Evolutionary conservation across 2,113 vertebrate species (phyloP), one percentile per base, ranked within the genome.

Genomic region (Lepus timidus): DNA sequence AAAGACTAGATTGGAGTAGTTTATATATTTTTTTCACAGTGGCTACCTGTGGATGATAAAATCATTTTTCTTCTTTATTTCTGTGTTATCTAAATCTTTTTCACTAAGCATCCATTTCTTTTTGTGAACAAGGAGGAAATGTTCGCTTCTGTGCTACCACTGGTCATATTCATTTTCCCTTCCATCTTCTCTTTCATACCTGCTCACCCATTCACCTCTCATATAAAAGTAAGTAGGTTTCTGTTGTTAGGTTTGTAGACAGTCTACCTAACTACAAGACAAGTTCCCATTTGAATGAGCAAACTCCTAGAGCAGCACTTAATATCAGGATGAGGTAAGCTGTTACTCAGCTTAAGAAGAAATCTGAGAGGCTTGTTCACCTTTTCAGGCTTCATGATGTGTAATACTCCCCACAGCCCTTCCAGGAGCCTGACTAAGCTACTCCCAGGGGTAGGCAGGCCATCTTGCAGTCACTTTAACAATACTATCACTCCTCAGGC

Each of bases 351-450:
- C 52, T 68, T 65, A 64, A 52, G 39, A 85, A 25, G 49, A 96
- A 92, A 92, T 84, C 62, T 51, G 78, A 89, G 91, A 73, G 68
- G 44, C 20, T 85, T 85, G n/a, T n/a, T 91, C 70, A 83, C 65
- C 39, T 75, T 71, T 88, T 22, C 1, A 6, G 29, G 49, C 79
- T 86, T 89, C 39, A 1, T 33, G 70, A 65, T 94, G 16, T 83
- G 64, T 58, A 85, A 73, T 14, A 19, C 27, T 93, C 85, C 25
- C 58, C 52, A 55, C 17, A 55, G 39, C 82, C 23, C 25, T 92
- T 78, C 52, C 82, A 90, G 85, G 58, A 95, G 76, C 29, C 76
- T 92, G 90, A 91, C 71, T 96, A 33, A 84, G 36, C 49, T n/a
- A 62, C 58, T 85, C 51, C 27, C 67, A 49, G 52, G 55, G 7